phyloP scores from a whole-genome alignment of 2,888 invertebrate species.

The Apamea crenata region DNA sequence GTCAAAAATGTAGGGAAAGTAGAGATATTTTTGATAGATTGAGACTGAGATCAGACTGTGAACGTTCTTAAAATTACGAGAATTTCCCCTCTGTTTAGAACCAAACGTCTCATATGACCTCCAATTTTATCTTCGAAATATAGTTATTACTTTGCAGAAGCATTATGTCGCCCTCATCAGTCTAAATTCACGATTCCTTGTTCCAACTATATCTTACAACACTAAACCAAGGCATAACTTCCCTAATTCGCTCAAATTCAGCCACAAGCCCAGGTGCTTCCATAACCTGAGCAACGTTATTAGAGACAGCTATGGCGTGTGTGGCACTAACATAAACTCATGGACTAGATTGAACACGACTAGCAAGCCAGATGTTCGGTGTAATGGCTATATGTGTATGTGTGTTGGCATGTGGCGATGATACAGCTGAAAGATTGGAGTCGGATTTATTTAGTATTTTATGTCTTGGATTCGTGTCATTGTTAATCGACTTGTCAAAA shows the following conservation, averaged over 20 bases:
- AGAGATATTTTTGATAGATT: no score
- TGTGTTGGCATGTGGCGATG: conserved; percentile 19
- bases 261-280: conserved; percentile 38
- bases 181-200: neutral
- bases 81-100: neutral
- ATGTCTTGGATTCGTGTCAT: neutral
- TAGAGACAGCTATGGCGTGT: conserved; percentile 27
- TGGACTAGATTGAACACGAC: conserved; percentile 65
- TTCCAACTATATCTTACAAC: neutral
- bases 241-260: conserved; percentile 41
- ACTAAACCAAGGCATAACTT: conserved; percentile 10
- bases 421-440: conserved; percentile 24
- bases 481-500: neutral
- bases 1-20: no score
- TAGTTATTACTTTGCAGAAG: neutral
- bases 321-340: conserved; percentile 52
- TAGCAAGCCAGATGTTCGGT: conserved; percentile 57
- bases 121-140: neutral
- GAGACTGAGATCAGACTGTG: no score
- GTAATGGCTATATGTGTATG: conserved; percentile 28
- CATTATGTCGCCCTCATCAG: neutral
- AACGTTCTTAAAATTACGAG: no score
- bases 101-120: neutral
- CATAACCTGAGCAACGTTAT: conserved; percentile 48
- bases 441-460: neutral